A percentile compares a stretch with the other conserved stretches of the same genome.
These are phyloP conservation scores for Hystrix cristata DNA, from an alignment of 2,113 vertebrate species.

Conservation along the genomic window DNA sequence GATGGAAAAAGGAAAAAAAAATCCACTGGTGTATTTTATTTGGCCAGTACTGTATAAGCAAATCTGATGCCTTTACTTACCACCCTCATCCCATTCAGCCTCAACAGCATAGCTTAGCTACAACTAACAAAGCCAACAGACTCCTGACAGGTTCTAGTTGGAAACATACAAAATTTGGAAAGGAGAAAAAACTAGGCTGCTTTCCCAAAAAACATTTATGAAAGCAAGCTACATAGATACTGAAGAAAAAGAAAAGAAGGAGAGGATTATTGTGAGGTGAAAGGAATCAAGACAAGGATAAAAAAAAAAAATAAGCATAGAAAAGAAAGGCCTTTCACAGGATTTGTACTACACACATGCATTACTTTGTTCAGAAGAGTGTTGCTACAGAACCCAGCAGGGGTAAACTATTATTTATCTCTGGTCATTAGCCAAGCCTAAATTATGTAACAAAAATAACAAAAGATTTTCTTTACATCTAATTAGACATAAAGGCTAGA, in stretches of 20 bases:
- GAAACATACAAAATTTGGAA: constrained; percentile 9
- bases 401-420: constrained; percentile 85
- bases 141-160: background rate
- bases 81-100: background rate
- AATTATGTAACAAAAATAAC: constrained; percentile 83
- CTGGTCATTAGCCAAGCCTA: constrained; percentile 84
- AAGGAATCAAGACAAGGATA: background rate
- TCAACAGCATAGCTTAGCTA: background rate
- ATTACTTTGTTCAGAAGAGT: constrained; percentile 62
- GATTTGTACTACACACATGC: background rate
- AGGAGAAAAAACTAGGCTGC: background rate
- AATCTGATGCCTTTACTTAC: background rate
- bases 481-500: constrained; percentile 85
- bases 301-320: background rate
- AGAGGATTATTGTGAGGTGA: background rate
- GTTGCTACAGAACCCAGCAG: constrained; percentile 78
- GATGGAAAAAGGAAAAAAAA: background rate
- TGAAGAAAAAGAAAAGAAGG: background rate
- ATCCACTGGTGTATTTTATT: background rate
- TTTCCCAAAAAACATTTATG: constrained; percentile 35
- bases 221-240: constrained; percentile 6
- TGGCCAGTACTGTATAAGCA: background rate
- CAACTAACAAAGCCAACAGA: background rate
- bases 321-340: constrained; percentile 51
- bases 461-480: constrained; percentile 84